phyloP scores from a whole-genome alignment of 2,888 invertebrate genomes.

The Mythimna loreyi region DNA sequence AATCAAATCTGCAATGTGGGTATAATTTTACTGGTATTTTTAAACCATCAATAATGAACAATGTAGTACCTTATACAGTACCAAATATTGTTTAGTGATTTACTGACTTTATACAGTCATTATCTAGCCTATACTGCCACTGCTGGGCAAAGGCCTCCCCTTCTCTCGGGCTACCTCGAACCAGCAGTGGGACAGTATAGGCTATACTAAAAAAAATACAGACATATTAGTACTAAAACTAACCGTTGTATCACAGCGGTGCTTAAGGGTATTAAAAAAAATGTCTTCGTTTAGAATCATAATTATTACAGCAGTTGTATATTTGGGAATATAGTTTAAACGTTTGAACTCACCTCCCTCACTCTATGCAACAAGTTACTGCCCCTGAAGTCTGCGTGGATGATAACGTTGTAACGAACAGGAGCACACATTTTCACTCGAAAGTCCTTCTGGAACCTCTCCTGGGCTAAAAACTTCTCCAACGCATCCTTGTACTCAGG shows the following conservation, averaged over 20 bases:
- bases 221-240: background rate
- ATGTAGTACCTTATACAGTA: too few relatives aligned
- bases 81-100: too few relatives aligned
- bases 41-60: too few relatives aligned
- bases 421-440: slow-evolving; percentile 54
- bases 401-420: slow-evolving; percentile 57
- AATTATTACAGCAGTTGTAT: background rate
- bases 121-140: too few relatives aligned
- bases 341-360: slow-evolving; percentile 55
- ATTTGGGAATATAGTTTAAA: background rate
- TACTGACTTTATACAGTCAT: too few relatives aligned
- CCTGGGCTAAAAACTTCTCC: slow-evolving; percentile 53
- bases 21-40: too few relatives aligned
- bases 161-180: too few relatives aligned
- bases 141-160: too few relatives aligned
- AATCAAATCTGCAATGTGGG: too few relatives aligned
- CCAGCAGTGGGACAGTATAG: background rate
- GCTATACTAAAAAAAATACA: too few relatives aligned
- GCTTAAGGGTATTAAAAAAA: background rate
- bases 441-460: slow-evolving; percentile 16
- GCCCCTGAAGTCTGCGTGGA: slow-evolving; percentile 69
- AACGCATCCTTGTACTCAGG: slow-evolving; percentile 67
- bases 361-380: slow-evolving; percentile 68
- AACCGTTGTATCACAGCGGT: background rate
- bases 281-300: background rate